Percentiles rank a stretch among this genome's conserved stretches.
Evolutionary conservation across 23 tunicate species (phyloP).

Genomic region (Clavelina lepadiformis): DNA sequence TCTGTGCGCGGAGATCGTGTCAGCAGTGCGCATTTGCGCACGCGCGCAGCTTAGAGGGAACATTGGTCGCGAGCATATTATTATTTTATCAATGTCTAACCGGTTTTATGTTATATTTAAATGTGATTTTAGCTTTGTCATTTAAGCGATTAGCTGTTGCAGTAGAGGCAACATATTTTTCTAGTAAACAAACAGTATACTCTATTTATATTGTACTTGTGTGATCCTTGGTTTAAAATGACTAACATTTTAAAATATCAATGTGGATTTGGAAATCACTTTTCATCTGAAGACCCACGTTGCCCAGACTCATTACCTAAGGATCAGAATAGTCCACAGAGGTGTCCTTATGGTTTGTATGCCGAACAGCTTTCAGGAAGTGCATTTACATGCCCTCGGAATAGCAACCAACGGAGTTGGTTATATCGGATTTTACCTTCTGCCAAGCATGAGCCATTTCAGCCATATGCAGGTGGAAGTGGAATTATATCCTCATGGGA

Average conservation of each 20-base stretch:
- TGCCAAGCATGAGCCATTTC: slow-evolving; percentile 62
- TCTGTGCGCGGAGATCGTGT: too few relatives aligned
- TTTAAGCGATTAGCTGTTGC: too few relatives aligned
- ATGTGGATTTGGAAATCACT: slow-evolving; percentile 97
- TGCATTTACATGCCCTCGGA: slow-evolving; percentile 83
- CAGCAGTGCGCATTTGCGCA: too few relatives aligned
- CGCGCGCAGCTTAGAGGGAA: too few relatives aligned
- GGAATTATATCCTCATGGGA: slow-evolving; percentile 43
- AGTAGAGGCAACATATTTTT: too few relatives aligned
- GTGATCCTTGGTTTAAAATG: too few relatives aligned
- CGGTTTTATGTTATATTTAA: too few relatives aligned
- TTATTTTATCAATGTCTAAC: too few relatives aligned
- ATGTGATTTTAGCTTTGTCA: too few relatives aligned
- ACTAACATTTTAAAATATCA: slow-evolving; percentile 66
- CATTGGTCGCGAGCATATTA: too few relatives aligned
- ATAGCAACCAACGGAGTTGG: slow-evolving; percentile 72
- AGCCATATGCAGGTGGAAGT: slow-evolving; percentile 24
- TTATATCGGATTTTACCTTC: slow-evolving; percentile 79
- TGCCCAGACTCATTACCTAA: slow-evolving; percentile 79
- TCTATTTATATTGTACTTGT: too few relatives aligned
- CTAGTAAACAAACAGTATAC: too few relatives aligned
- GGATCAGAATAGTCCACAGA: slow-evolving; percentile 78
- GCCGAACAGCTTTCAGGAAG: slow-evolving; percentile 84
- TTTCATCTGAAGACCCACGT: slow-evolving; percentile 86
- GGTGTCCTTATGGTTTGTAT: slow-evolving; percentile 81